phyloP scores from a whole-genome alignment of 2,888 invertebrate species.

The Andrena fulva region DNA sequence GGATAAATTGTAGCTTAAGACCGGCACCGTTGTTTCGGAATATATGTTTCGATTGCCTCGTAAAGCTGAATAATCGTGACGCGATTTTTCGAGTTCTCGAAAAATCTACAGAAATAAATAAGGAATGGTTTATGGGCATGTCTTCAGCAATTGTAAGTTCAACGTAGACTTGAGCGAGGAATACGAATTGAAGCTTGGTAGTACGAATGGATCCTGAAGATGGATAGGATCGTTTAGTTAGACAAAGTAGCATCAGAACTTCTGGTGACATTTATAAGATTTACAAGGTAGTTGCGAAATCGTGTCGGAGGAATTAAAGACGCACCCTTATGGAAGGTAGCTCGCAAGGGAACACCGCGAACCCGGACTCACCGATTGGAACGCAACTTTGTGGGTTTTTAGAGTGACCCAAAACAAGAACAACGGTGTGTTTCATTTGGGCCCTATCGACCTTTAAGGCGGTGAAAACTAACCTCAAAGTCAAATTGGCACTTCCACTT shows the following conservation, averaged over 20 bases:
- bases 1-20: neutral
- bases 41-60: neutral
- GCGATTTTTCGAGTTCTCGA: no score
- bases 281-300: neutral
- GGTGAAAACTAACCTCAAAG: no score
- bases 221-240: neutral
- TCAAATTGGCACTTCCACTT: no score
- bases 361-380: no score
- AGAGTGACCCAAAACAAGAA: no score
- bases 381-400: no score
- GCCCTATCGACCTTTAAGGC: no score
- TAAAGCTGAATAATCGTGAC: neutral
- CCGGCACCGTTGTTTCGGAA: neutral
- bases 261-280: neutral
- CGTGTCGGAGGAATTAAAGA: neutral
- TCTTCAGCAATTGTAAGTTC: slow-evolving; percentile 2
- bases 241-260: neutral
- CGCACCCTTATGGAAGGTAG: no score
- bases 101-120: neutral
- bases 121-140: neutral
- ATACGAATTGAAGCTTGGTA: slow-evolving; percentile 7
- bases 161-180: slow-evolving; percentile 4
- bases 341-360: no score
- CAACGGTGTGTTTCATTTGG: no score
- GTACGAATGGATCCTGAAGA: neutral